A percentile compares a stretch with the other conserved stretches of the same genome.
phyloP scores from a whole-genome alignment of 2,113 vertebrate genomes.

The Proteles cristata region DNA sequence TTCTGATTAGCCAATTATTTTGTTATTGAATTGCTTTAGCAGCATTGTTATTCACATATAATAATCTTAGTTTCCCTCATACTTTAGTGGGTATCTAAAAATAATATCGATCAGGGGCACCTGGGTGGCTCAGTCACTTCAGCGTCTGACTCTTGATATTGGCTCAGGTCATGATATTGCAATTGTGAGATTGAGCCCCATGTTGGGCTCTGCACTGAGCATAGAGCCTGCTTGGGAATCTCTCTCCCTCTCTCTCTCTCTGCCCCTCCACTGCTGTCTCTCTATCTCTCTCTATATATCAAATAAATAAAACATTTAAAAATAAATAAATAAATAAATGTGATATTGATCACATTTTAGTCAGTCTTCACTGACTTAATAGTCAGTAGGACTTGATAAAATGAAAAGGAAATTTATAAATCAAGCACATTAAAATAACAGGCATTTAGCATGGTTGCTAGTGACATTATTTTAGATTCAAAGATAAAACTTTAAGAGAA shows the following conservation, averaged over 20 bases:
- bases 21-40: conserved; percentile 30
- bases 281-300: too few species aligned
- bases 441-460: conserved; percentile 26
- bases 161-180: too few species aligned
- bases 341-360: conserved; percentile 11
- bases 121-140: too few species aligned
- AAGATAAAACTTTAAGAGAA: not conserved
- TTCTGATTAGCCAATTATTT: conserved; percentile 24
- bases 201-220: too few species aligned
- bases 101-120: not conserved
- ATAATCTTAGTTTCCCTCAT: not conserved
- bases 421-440: conserved; percentile 26
- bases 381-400: conserved; percentile 22
- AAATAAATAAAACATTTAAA: too few species aligned
- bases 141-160: too few species aligned
- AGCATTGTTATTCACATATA: not conserved
- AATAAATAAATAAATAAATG: too few species aligned
- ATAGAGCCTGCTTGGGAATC: too few species aligned
- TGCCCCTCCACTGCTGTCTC: too few species aligned
- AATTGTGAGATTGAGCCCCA: too few species aligned
- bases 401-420: conserved; percentile 23
- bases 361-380: not conserved
- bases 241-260: too few species aligned
- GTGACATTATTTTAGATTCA: conserved; percentile 33
- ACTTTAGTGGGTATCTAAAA: conserved; percentile 2